Percentiles rank a stretch among this genome's conserved stretches.
Conservation (phyloP, 2,888 invertebrate species). For the Melanargia galathea region DNA sequence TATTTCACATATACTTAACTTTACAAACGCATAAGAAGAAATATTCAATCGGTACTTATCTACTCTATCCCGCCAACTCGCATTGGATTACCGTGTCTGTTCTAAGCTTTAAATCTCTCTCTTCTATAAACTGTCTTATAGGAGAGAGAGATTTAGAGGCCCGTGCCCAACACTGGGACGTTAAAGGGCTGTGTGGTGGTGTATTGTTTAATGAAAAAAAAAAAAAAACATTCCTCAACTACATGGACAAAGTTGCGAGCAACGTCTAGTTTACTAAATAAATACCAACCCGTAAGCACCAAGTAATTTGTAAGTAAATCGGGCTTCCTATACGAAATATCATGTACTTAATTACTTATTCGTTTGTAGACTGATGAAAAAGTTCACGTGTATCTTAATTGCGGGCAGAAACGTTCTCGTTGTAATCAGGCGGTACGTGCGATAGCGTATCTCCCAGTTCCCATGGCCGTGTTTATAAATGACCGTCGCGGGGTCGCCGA, state of each 20-base stretch:
- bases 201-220: too few relatives aligned
- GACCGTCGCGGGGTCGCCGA: conserved; percentile 73
- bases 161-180: too few relatives aligned
- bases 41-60: too few relatives aligned
- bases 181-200: too few relatives aligned
- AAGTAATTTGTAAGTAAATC: background rate
- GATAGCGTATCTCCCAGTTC: conserved; percentile 74
- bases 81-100: too few relatives aligned
- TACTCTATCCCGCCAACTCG: too few relatives aligned
- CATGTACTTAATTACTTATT: conserved; percentile 10
- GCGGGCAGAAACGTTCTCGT: conserved; percentile 57
- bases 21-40: too few relatives aligned
- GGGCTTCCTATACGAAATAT: conserved; percentile 2
- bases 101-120: too few relatives aligned
- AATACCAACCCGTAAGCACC: background rate
- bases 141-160: too few relatives aligned
- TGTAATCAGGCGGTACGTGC: conserved; percentile 71
- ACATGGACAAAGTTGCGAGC: background rate
- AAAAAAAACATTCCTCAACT: too few relatives aligned
- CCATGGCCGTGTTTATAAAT: conserved; percentile 76
- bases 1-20: too few relatives aligned
- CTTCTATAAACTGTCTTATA: too few relatives aligned
- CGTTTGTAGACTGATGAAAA: conserved; percentile 31
- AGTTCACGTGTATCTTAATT: conserved; percentile 47
- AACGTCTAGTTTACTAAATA: background rate